These are phyloP conservation scores for Meta bourneti DNA, from an alignment of 2,888 invertebrate species.

Conservation along the genomic window DNA sequence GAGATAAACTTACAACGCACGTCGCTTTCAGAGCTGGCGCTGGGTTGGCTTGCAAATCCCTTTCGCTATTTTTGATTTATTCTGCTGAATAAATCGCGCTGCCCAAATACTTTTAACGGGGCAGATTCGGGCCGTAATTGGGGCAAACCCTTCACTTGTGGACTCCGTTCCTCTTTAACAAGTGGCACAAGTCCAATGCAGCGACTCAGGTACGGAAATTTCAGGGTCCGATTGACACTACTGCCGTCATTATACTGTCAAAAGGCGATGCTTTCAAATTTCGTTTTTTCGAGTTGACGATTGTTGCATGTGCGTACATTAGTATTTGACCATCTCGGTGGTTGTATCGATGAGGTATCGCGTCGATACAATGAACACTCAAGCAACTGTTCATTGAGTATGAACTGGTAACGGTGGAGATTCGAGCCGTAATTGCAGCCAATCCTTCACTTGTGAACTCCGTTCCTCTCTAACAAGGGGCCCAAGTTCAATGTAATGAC, in stretches of 20 bases:
- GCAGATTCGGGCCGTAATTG: conserved; percentile 31
- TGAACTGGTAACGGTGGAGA: background rate
- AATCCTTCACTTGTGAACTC: background rate
- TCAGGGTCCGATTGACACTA: too few species aligned
- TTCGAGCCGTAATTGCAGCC: conserved; percentile 21
- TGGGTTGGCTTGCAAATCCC: conserved; percentile 52
- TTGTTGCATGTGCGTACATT: too few species aligned
- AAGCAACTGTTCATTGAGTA: too few species aligned
- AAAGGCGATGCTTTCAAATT: too few species aligned
- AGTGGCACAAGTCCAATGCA: background rate
- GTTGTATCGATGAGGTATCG: too few species aligned
- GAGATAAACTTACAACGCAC: conserved; percentile 65
- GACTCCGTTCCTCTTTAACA: background rate
- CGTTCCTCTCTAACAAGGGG: background rate
- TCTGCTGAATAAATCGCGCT: conserved; percentile 32
- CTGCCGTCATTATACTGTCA: too few species aligned
- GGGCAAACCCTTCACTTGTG: background rate
- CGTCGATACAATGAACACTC: too few species aligned
- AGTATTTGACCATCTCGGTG: too few species aligned
- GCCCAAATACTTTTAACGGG: conserved; percentile 27
- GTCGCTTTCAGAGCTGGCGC: conserved; percentile 6
- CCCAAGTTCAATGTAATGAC: background rate
- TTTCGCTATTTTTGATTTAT: conserved; percentile 57
- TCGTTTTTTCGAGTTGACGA: too few species aligned
- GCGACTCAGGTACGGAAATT: too few species aligned